These are phyloP conservation scores for Heliangelus exortis DNA, from an alignment of 2,797 vertebrate species.

Conservation along the genomic window DNA sequence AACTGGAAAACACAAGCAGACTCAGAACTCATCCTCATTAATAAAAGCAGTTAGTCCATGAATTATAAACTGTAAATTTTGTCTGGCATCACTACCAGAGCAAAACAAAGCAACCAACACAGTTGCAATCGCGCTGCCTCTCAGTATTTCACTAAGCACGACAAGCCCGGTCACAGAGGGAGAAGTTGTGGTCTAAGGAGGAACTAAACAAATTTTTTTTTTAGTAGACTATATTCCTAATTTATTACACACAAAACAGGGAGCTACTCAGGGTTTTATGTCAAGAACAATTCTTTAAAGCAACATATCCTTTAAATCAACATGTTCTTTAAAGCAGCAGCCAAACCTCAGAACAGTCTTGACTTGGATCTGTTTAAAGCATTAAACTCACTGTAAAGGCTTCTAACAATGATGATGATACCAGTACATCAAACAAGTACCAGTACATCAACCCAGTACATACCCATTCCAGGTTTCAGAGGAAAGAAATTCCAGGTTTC, in stretches of 20 bases:
- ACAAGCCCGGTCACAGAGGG: neutral
- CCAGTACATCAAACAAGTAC: neutral
- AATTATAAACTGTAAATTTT: conserved; percentile 63
- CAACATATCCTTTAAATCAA: neutral
- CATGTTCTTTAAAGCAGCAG: neutral
- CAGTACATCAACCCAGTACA: neutral
- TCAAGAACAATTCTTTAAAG: neutral
- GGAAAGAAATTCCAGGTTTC: neutral
- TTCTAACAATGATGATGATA: neutral
- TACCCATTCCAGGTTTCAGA: neutral
- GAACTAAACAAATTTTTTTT: conserved; percentile 6
- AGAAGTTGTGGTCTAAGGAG: neutral
- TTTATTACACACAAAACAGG: neutral
- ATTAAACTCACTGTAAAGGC: neutral
- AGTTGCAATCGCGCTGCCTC: neutral
- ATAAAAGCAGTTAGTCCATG: conserved; percentile 51
- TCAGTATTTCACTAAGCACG: neutral
- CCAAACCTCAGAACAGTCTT: neutral
- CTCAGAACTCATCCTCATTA: conserved; percentile 45
- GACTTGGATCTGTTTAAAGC: neutral
- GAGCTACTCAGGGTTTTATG: neutral
- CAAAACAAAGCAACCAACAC: conserved; percentile 24
- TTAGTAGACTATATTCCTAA: neutral
- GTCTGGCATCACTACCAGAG: neutral
- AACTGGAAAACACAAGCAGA: conserved; percentile 5